These are phyloP conservation scores for Drosophila lacertosa DNA, from an alignment of 1,140 invertebrate species.

Conservation along the genomic window DNA sequence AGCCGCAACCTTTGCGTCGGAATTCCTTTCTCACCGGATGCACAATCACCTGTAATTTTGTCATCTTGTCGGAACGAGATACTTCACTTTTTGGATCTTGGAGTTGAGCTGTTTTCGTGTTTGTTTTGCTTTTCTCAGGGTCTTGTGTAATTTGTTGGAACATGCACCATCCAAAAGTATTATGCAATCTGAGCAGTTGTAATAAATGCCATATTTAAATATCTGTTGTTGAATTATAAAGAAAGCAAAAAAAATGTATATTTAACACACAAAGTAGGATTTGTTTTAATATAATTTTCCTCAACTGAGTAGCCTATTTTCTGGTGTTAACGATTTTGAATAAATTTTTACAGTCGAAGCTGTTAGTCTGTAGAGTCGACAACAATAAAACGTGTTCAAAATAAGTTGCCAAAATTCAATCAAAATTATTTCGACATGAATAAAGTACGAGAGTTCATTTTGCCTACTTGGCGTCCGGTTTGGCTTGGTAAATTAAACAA, in stretches of 20 bases:
- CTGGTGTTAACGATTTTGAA: neutral
- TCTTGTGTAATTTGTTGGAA: constrained; percentile 12
- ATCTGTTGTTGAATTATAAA: neutral
- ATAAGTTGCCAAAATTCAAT: neutral
- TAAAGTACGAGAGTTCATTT: constrained; percentile 31
- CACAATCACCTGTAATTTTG: constrained; percentile 64
- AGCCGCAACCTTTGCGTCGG: constrained; percentile 69
- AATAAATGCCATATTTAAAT: constrained; percentile 31
- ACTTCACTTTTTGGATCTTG: neutral
- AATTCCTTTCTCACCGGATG: constrained; percentile 80
- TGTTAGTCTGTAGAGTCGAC: constrained; percentile 1
- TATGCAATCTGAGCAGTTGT: constrained; percentile 16
- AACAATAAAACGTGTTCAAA: constrained; percentile 1
- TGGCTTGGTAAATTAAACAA: constrained; percentile 9
- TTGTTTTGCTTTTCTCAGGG: neutral
- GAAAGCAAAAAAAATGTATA: no score
- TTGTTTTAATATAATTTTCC: neutral
- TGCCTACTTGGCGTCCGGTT: constrained; percentile 42
- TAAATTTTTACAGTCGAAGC: neutral
- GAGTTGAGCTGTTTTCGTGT: neutral
- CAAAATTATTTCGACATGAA: constrained; percentile 43
- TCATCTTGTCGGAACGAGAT: constrained; percentile 43
- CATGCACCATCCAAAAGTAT: constrained; percentile 25
- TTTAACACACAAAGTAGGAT: no score
- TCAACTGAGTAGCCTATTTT: neutral